phyloP scores from a whole-genome alignment of 2,113 vertebrate genomes.

The Canis aureus region DNA sequence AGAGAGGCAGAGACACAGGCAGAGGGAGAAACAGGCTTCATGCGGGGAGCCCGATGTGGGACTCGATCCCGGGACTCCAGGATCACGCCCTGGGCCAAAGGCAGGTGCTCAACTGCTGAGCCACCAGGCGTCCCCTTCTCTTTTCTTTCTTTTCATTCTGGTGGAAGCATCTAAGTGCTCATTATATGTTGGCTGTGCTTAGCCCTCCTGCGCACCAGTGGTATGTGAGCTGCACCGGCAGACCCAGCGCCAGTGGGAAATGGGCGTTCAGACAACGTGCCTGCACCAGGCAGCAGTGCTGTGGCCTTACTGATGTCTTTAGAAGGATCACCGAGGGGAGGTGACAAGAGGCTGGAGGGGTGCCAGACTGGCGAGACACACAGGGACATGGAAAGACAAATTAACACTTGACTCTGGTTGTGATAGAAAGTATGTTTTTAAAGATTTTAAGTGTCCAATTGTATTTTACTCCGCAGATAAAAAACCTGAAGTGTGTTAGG shows the following conservation, averaged over 20 bases:
- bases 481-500: conserved; percentile 25
- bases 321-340: fast-evolving
- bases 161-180: neutral
- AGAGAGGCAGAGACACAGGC: no score
- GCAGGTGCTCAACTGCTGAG: no score
- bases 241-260: neutral
- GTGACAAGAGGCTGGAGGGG: neutral
- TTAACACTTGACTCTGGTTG: neutral
- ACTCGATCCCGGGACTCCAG: no score
- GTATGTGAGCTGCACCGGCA: neutral
- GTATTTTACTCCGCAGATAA: conserved; percentile 19
- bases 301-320: neutral
- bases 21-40: no score
- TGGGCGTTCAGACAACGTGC: fast-evolving
- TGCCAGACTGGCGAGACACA: neutral
- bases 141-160: neutral
- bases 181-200: neutral
- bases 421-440: neutral
- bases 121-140: neutral
- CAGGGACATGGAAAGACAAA: neutral
- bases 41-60: no score
- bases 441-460: conserved; percentile 25
- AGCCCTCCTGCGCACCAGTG: neutral
- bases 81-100: no score
- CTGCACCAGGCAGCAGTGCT: neutral